Base-by-base conservation (phyloP, 2,888 invertebrate species). In the Caenorhabditis parvicauda region DNA sequence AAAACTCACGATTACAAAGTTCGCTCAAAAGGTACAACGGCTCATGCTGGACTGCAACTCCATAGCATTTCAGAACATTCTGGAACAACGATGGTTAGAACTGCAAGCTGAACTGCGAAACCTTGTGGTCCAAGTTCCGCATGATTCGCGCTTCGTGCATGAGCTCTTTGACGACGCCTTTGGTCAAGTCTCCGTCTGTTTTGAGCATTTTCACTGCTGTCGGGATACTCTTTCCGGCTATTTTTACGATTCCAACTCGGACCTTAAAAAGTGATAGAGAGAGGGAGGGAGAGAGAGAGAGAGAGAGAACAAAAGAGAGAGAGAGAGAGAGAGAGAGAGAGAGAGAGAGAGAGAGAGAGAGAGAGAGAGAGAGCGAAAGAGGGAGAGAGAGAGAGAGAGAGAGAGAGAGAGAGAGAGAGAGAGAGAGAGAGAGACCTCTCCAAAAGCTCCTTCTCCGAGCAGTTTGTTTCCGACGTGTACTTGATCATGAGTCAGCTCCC, bases 401-500 rank as follows among this genome's bases (percentile, higher is more conserved):
- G n/a, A n/a, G n/a, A n/a, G n/a, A n/a, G n/a, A n/a, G n/a, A n/a
- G n/a, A n/a, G n/a, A n/a, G n/a, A n/a, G n/a, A n/a, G n/a, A n/a
- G n/a, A n/a, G n/a, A n/a, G n/a, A n/a, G n/a, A n/a, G n/a, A n/a
- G n/a, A n/a, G n/a, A n/a, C n/a, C 32, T 45, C 45, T 27, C 57
- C 57, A 24, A 39, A 57, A 7, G 57, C 57, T 3, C 57, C 57
- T 45, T 52, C 57, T 35, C 57, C 57, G n/a, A 57, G 32, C 19
- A 56, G 57, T 28, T 51, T 54, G 3, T 49, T 46, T 22, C 17
- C 3, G 5, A 61, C 19, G n/a, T 61, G 52, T 7, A 57, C 41
- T 12, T 57, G 51, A n/a, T 49, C 50, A n/a, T 57, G 53, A 21
- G 32, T 35, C 9, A 47, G 57, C 22, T 61, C 61, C 61, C 61